Percentiles rank a stretch among this genome's conserved stretches.
Conservation (phyloP, 2,797 vertebrate genomes). For the Pitangus sulphuratus region DNA sequence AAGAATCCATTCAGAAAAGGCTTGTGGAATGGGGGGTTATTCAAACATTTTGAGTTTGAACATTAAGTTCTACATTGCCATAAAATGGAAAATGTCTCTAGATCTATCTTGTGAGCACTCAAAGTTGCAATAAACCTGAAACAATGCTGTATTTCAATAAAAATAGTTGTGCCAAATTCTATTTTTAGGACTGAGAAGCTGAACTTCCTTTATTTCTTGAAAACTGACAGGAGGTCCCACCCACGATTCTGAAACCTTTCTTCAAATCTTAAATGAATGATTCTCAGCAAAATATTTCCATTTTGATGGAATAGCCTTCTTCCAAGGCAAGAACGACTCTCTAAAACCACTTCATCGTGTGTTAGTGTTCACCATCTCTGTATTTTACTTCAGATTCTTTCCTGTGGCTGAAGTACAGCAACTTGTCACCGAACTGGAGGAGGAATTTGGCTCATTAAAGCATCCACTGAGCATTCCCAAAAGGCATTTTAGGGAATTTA, state of each 20-base stretch:
- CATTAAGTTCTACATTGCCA: neutral
- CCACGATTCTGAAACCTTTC: neutral
- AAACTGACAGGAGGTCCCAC: neutral
- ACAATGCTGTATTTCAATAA: neutral
- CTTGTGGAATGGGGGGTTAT: neutral
- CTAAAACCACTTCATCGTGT: neutral
- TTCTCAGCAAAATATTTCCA: neutral
- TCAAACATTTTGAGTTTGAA: neutral
- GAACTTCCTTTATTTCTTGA: neutral
- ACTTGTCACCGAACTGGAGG: rapidly evolving
- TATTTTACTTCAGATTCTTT: neutral
- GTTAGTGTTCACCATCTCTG: neutral
- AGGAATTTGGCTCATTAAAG: neutral
- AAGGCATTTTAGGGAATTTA: neutral
- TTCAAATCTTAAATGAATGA: neutral
- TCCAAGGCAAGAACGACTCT: neutral
- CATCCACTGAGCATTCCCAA: neutral
- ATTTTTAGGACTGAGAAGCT: neutral
- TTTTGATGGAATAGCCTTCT: neutral
- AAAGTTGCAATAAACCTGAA: neutral
- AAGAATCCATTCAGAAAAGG: neutral
- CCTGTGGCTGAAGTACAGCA: neutral
- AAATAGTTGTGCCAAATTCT: neutral
- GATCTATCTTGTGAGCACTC: neutral
- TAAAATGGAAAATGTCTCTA: neutral